Conservation (phyloP, 1,140 invertebrate genomes). For the Neodiprion lecontei region DNA sequence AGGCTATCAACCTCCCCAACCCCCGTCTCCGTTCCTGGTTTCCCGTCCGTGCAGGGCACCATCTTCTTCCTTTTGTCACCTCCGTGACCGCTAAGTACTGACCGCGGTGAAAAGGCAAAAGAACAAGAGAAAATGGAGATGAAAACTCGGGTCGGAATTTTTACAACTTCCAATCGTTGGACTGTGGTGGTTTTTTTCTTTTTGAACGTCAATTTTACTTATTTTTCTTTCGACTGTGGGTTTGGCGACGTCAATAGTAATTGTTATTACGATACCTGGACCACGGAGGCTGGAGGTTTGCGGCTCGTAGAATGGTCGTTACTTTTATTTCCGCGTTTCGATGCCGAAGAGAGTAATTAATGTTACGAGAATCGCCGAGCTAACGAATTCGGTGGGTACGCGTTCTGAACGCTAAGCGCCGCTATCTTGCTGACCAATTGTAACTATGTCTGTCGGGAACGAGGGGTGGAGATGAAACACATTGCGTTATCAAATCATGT, state of each 20-base stretch:
- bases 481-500: background rate
- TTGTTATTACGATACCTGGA: background rate
- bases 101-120: background rate
- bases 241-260: background rate
- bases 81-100: background rate
- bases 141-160: background rate
- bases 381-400: background rate
- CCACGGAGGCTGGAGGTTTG: background rate
- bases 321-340: background rate
- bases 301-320: background rate
- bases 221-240: background rate
- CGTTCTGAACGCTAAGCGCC: background rate
- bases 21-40: conserved; percentile 17
- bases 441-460: background rate
- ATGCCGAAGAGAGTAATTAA: background rate
- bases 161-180: no score
- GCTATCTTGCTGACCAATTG: background rate
- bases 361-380: background rate
- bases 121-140: background rate
- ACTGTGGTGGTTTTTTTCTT: no score
- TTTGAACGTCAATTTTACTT: background rate
- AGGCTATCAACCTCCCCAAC: conserved; percentile 23
- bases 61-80: conserved; percentile 8
- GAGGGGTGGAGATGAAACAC: background rate
- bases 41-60: conserved; percentile 18